phyloP scores from a whole-genome alignment of 2,888 invertebrate species.

The Limnephilus lunatus region DNA sequence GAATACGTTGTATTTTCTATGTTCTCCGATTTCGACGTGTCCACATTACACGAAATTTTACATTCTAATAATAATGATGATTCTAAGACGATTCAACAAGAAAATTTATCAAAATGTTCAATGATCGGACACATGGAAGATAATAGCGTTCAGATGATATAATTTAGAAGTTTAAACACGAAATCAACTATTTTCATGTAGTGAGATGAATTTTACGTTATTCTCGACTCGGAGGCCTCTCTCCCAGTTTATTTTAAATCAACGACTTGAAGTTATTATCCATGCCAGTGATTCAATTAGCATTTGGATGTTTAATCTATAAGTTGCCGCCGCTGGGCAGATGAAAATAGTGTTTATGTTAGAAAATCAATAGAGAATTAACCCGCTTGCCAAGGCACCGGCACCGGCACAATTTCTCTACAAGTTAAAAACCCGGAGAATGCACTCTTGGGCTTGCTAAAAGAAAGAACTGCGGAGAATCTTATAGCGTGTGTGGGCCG shows the following conservation, averaged over 20 bases:
- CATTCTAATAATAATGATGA: no score
- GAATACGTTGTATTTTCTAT: no score
- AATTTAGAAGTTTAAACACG: no score
- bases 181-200: no score
- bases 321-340: background rate
- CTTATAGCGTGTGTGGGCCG: background rate
- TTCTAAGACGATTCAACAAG: no score
- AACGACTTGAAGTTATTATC: background rate
- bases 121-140: no score
- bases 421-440: slow-evolving; percentile 6
- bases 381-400: slow-evolving; percentile 62
- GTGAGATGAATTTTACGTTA: no score
- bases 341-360: slow-evolving; percentile 2
- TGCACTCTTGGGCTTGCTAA: background rate
- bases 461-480: background rate
- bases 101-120: no score
- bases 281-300: background rate
- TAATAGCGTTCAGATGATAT: no score
- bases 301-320: background rate
- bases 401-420: slow-evolving; percentile 61
- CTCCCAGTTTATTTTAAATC: background rate
- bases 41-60: no score
- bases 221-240: background rate
- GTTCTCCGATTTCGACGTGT: no score
- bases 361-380: slow-evolving; percentile 47